These are phyloP conservation scores for Unio pictorum DNA, from an alignment of 2,888 invertebrate species.

Conservation along the genomic window DNA sequence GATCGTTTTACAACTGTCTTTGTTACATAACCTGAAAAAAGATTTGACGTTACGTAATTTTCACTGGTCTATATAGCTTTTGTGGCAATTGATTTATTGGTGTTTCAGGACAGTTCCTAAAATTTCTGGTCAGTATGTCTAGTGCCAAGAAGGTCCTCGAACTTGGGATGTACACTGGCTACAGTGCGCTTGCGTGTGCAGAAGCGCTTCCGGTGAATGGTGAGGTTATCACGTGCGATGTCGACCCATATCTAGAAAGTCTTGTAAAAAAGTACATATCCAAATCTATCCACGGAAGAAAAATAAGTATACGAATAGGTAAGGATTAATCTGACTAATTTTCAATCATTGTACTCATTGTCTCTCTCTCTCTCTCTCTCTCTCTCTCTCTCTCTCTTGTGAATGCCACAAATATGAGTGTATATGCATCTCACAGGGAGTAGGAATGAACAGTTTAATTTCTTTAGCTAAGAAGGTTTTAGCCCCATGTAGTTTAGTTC, in stretches of 20 bases:
- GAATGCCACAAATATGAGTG: no score
- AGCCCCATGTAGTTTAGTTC: no score
- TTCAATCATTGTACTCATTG: no score
- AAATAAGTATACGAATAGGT: conserved; percentile 1
- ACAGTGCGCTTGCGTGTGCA: conserved; percentile 3
- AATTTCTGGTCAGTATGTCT: conserved; percentile 1
- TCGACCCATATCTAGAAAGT: not conserved
- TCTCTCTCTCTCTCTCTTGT: no score
- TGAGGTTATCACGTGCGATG: not conserved
- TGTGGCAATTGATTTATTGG: not conserved
- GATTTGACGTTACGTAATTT: no score
- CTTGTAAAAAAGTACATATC: not conserved
- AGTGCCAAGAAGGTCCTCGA: conserved; percentile 3
- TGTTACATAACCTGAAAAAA: no score
- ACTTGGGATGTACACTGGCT: conserved; percentile 1
- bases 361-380: not conserved
- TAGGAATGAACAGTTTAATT: no score
- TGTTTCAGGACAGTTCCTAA: not conserved
- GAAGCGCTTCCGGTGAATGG: conserved; percentile 2
- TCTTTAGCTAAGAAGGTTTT: no score
- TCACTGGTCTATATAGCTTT: no score
- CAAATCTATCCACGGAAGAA: conserved; percentile 1
- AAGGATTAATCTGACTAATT: no score
- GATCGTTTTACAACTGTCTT: no score
- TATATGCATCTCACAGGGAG: no score